Base-by-base conservation (phyloP, 2,797 vertebrate species). In the Paramormyrops hopkinsi region DNA sequence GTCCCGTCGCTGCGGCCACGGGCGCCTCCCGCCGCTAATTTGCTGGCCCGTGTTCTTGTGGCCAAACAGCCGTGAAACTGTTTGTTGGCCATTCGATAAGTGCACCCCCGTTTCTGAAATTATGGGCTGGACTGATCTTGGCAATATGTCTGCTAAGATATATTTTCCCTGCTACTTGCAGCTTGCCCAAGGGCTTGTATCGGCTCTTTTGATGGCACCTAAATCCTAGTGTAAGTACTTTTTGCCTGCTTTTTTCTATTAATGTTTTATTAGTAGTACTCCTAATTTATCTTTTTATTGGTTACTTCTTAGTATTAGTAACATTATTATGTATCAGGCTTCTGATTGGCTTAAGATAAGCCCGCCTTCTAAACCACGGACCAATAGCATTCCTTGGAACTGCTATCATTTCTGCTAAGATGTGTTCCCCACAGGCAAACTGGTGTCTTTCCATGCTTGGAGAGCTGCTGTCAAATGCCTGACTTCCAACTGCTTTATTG, bases 371-470 rank as follows among this genome's bases (percentile, higher is more conserved):
- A 22, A 51, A 53, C 11, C n/a, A 17, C 5, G 19, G 46, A 85
- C 83, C 83, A 53, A 8, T 85, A 33, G 22, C 84, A 14, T 37
- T 54, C 11, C 4, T 54, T 11, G 11, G 84, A 53, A 22, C 50
- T 54, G 48, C 84, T 33, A 33, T 54, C 25, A 29, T 82, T 46
- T 54, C 48, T 54, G 5, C 50, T 86, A 51, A 54, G 84, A 86
- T 86, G 84, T 86, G 84, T 50, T 86, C 86, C 56, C 86, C 54
- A 87, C 51, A 87, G 51, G 33, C 86, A 22, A 59, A 59, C 54
- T 59, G 33, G 54, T 41, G 53, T 62, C 86, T 62, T 86, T 53
- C 84, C 84, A 51, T 51, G 25, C 84, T 86, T 86, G 84, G 84
- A 62, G 22, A 87, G 54, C 54, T 62, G 29, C 86, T 62, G 86